Conservation (phyloP, 1,140 invertebrate species). For the Drosophila subobscura region DNA sequence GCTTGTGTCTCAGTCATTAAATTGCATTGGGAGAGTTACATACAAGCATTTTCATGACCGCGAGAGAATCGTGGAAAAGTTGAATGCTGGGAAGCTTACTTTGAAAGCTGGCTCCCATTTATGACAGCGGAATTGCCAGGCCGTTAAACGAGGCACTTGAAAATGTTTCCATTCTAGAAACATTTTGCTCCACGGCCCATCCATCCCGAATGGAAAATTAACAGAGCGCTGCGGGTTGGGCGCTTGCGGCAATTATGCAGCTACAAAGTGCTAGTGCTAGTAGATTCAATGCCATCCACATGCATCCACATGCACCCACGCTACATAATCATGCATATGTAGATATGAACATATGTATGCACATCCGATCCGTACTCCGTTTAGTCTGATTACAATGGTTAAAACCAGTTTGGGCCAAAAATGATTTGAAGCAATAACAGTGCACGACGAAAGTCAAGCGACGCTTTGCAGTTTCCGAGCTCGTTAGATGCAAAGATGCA, state of each 20-base stretch:
- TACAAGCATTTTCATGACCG: constrained; percentile 62
- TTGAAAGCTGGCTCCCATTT: constrained; percentile 59
- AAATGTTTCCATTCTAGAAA: constrained; percentile 31
- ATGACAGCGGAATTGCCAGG: constrained; percentile 61
- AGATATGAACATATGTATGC: background rate
- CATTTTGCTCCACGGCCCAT: constrained; percentile 9
- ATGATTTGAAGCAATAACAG: constrained; percentile 19
- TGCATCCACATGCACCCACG: background rate
- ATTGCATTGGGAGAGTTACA: constrained; percentile 59
- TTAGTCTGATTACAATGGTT: constrained; percentile 25
- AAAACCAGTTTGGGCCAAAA: constrained; percentile 40
- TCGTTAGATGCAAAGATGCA: constrained; percentile 40
- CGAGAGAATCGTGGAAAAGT: constrained; percentile 22
- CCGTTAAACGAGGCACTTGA: constrained; percentile 33
- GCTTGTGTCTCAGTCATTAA: constrained; percentile 31
- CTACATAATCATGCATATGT: background rate
- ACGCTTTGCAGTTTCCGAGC: constrained; percentile 59
- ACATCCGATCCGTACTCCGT: constrained; percentile 2
- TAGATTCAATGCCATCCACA: constrained; percentile 15
- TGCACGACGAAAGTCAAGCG: constrained; percentile 61
- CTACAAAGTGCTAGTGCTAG: constrained; percentile 44
- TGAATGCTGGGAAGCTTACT: constrained; percentile 63
- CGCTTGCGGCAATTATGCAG: constrained; percentile 62
- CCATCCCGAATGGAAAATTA: constrained; percentile 44
- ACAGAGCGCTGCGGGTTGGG: constrained; percentile 44